These are phyloP conservation scores for Diarsia dahlii DNA, from an alignment of 2,888 invertebrate species.

Conservation along the genomic window DNA sequence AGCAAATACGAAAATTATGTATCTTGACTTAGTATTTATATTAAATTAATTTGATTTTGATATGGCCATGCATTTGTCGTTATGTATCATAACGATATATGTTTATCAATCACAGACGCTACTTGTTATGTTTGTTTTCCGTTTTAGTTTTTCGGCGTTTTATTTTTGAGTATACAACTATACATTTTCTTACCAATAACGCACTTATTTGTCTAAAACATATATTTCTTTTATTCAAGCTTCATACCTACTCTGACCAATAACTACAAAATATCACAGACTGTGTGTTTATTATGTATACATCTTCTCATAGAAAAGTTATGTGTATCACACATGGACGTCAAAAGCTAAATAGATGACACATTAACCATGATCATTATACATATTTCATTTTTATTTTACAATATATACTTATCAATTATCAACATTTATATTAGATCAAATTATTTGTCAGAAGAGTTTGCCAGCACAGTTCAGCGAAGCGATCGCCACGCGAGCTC, in stretches of 20 bases:
- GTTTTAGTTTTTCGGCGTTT: slow-evolving; percentile 79
- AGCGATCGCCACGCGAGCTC: slow-evolving; percentile 63
- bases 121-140: slow-evolving; percentile 82
- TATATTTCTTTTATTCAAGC: slow-evolving; percentile 89
- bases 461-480: slow-evolving; percentile 80
- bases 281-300: slow-evolving; percentile 91
- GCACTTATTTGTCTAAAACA: slow-evolving; percentile 88
- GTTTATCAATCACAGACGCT: slow-evolving; percentile 89
- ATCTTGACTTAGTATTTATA: slow-evolving; percentile 81
- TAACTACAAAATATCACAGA: slow-evolving; percentile 91
- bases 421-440: slow-evolving; percentile 83
- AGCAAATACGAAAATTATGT: slow-evolving; percentile 73
- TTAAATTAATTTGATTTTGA: slow-evolving; percentile 87
- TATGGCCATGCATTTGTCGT: slow-evolving; percentile 88
- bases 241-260: slow-evolving; percentile 89
- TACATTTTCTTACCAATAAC: slow-evolving; percentile 88
- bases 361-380: slow-evolving; percentile 86
- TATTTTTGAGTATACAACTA: slow-evolving; percentile 84
- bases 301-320: slow-evolving; percentile 90
- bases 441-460: slow-evolving; percentile 87
- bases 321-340: slow-evolving; percentile 91
- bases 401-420: slow-evolving; percentile 81
- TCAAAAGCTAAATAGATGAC: slow-evolving; percentile 89
- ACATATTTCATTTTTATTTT: slow-evolving; percentile 81
- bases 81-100: slow-evolving; percentile 85